A percentile compares a stretch with the other conserved stretches of the same genome.
These are phyloP conservation scores for Drosophila albomicans DNA, from an alignment of 1,140 invertebrate species.

Conservation along the genomic window DNA sequence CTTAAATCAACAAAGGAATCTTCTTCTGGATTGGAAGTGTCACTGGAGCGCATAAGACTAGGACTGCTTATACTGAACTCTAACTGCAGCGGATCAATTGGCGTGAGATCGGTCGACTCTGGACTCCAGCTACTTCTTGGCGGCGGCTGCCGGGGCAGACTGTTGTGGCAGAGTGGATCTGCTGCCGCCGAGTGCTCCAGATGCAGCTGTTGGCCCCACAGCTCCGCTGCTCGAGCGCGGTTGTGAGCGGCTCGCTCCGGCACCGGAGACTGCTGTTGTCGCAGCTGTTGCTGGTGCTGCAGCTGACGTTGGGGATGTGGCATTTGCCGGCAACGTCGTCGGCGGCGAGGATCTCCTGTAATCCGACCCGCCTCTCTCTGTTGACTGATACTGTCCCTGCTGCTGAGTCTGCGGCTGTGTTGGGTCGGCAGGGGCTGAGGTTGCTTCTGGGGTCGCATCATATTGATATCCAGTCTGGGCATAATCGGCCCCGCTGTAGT, in stretches of 20 bases:
- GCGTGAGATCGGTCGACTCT: slow-evolving; percentile 45
- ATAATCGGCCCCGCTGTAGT: slow-evolving; percentile 63
- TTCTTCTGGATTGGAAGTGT: slow-evolving; percentile 55
- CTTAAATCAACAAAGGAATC: slow-evolving; percentile 65
- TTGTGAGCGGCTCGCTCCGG: slow-evolving; percentile 77
- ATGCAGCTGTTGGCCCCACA: slow-evolving; percentile 78
- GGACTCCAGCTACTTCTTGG: slow-evolving; percentile 82
- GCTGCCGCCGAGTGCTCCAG: slow-evolving; percentile 62
- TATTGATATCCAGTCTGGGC: slow-evolving; percentile 69
- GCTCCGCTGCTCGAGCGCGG: slow-evolving; percentile 75
- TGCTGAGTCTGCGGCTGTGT: slow-evolving; percentile 30
- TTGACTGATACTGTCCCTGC: slow-evolving; percentile 36
- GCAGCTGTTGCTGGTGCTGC: slow-evolving; percentile 29
- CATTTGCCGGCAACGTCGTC: slow-evolving; percentile 48
- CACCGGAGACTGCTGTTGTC: slow-evolving; percentile 33
- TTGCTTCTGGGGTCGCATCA: slow-evolving; percentile 55
- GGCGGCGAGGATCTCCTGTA: slow-evolving; percentile 64
- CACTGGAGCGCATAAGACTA: slow-evolving; percentile 76
- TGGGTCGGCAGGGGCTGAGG: slow-evolving; percentile 48
- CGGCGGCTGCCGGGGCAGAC: slow-evolving; percentile 76
- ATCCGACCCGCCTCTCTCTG: slow-evolving; percentile 46
- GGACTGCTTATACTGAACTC: slow-evolving; percentile 83
- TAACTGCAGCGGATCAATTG: slow-evolving; percentile 59
- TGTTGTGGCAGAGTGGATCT: slow-evolving; percentile 83
- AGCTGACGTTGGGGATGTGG: slow-evolving; percentile 15